Evolutionary conservation across 2,888 invertebrate genomes (phyloP), one percentile per base, ranked within the genome.

Genomic region (Ornithoptera alexandrae): DNA sequence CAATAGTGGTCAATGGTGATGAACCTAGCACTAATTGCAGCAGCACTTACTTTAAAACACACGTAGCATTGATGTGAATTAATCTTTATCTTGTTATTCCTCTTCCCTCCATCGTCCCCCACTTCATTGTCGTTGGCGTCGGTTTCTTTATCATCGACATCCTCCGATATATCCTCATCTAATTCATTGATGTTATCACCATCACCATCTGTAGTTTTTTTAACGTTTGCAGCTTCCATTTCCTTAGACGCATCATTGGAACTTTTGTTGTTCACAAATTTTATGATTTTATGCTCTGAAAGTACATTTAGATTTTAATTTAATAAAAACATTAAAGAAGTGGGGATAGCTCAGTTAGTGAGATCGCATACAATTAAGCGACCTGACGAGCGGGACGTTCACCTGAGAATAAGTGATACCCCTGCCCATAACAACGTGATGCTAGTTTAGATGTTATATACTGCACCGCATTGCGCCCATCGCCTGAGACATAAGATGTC

Each of bases 61-160:
- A 89, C 80, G 66, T 90, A 88, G 64, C 91, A 91, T 62, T 91
- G 90, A 64, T 86, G 84, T 0, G 80, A 80, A 57, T 86, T 83
- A 6, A 89, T 78, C 12, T 76, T 83, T 0, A 85, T 64, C 73
- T 81, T 83, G 5, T 17, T 56, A 18, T 60, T 64, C 7, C 42
- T 61, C 8, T 74, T 72, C 24, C 73, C 72, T 8, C 53, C 61
- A 15, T 65, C 60, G 68, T 64, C 71, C 53, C 64, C 72, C 10
- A 69, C 65, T 71, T 64, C 72, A 46, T 68, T 74, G 68, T 74
- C 46, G 62, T 66, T 62, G n/a, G 6, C 57, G 39, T 72, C 63
- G 36, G 62, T 56, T 42, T 60, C 65, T n/a, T 64, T 68, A 4
- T 65, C 61, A 46, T 66, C 63, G 12, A 67, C 30, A 8, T 68